Evolutionary conservation across 2,113 vertebrate species (phyloP), one percentile per base, ranked within the genome.

Genomic region (Felis chaus): DNA sequence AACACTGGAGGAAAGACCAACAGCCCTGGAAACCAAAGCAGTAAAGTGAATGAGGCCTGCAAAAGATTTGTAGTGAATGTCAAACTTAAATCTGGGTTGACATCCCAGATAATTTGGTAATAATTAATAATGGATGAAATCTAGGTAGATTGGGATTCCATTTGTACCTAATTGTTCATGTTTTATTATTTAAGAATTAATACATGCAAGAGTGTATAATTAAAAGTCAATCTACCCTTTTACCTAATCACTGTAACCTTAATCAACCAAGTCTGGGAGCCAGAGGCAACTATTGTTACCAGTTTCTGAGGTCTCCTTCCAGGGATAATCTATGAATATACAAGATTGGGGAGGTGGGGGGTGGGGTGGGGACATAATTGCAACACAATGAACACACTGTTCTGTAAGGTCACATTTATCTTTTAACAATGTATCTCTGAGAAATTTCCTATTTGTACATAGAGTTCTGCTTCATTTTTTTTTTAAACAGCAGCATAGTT

Each of bases 151-250:
- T 39, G 12, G 23, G 3, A 87, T 31, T 90, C 73, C 23, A 66
- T 82, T 90, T 94, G 83, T 65, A 94, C 29, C 21, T 68, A 61
- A 66, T 55, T 88, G 27, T 85, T 97, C 23, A 4, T 87, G 61
- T 92, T 92, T 94, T 95, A 61, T 83, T 94, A 89, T 85, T 89
- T 85, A 89, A 82, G 41, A 90, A 65, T 39, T 45, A 95, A 66
- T 82, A 88, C 31, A 61, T 89, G 21, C 6, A 78, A 89, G 3
- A 12, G 7, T 69, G 0, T 80, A 63, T 68, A 81, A 41, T 50
- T 14, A 93, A 82, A 88, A 73, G 65, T 69, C 39, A 84, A 33
- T 45, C 25, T 84, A 25, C 8, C 21, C 31, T 91, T 92, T 95
- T 27, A 63, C 23, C 15, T n/a, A 89, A 66, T 76, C 31, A 25